Evolutionary conservation across 2,888 invertebrate genomes (phyloP).

Genomic region (Aelia acuminata): DNA sequence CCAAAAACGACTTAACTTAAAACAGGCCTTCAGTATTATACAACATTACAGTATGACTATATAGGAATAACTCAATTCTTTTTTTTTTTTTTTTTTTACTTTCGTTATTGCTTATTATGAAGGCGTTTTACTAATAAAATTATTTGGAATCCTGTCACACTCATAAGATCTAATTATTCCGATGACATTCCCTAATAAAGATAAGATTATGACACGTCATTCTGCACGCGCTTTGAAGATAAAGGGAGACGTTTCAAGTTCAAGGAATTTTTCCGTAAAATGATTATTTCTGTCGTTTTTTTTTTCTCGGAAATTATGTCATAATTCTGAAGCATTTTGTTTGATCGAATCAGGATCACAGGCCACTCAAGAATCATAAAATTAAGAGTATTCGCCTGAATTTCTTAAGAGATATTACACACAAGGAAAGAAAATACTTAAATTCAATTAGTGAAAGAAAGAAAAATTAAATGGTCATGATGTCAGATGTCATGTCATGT

Average conservation of each 20-base stretch:
- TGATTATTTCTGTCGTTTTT: too few species aligned
- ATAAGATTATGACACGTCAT: neutral
- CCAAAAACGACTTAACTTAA: too few species aligned
- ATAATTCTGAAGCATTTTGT: neutral
- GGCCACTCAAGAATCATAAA: neutral
- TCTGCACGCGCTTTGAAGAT: neutral
- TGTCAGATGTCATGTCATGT: too few species aligned
- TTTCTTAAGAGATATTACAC: neutral
- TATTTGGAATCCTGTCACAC: neutral
- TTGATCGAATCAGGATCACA: neutral
- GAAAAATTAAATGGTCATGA: too few species aligned
- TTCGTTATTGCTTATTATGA: neutral
- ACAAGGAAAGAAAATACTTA: neutral
- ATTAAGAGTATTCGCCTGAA: neutral
- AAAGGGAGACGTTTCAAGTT: neutral
- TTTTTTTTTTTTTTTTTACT: neutral
- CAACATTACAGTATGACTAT: too few species aligned
- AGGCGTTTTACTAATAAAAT: neutral
- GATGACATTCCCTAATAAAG: neutral
- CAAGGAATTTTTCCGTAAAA: neutral
- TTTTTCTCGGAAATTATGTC: neutral
- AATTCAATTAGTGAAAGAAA: too few species aligned
- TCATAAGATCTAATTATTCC: neutral
- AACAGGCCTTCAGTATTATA: too few species aligned
- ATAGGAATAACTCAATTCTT: too few species aligned